Base-by-base conservation (phyloP, 2,888 invertebrate species). In the Euzophera pinguis region DNA sequence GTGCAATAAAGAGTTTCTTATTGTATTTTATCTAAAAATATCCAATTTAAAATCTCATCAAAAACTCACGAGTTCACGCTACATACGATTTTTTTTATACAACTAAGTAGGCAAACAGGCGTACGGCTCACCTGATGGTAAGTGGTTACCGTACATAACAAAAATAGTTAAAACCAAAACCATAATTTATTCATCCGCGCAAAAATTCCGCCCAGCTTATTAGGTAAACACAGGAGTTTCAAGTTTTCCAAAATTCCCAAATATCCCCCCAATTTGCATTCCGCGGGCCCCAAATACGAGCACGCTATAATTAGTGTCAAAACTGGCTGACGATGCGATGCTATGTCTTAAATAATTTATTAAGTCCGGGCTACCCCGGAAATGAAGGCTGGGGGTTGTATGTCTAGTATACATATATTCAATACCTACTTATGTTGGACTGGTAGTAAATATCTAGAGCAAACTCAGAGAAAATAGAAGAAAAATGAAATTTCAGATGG, bases 241-340 rank as follows among this genome's bases (percentile, higher is more conserved):
- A 2, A 45, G 32, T 45, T 32, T 14, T 16, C 32, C 32, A n/a
- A 45, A 45, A 32, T 16, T 32, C 12, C 32, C 14, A 13, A 32
- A 45, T 22, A 27, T 42, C 13, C 41, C 16, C 29, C 32, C 45
- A 45, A 45, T 45, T 45, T 45, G 32, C 45, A 45, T 45, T 32
- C 29, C 6, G n/a, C 32, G 45, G 45, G 16, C 32, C 45, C 45
- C 14, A 45, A 34, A 43, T 8, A 27, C 34, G 16, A 32, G 38
- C 32, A 47, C 29, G 29, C 29, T 29, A 39, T 50, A 50, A 50
- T 50, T 50, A 50, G 49, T 50, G 49, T 50, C 49, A 50, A 50
- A 50, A 48, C 37, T 13, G 38, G 38, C 48, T 38, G 38, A 29
- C 49, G 49, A 10, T 29, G 32, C 32, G 49, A 27, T 48, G 48